Conservation (phyloP, 2,113 vertebrate genomes). For the Rhea americana region DNA sequence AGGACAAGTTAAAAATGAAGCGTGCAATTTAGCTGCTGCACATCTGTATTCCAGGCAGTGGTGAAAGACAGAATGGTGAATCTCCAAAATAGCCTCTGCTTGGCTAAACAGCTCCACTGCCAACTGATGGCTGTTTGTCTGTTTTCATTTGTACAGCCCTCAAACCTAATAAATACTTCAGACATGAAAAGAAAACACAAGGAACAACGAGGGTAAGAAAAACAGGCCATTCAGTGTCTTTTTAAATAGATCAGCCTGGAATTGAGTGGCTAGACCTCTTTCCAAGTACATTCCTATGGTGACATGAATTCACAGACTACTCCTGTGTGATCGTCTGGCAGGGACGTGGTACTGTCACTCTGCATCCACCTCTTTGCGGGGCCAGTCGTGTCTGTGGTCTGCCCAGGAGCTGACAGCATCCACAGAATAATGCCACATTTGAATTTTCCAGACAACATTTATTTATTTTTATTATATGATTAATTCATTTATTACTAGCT, state of each 20-base stretch:
- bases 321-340: constrained; percentile 40
- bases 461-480: not conserved
- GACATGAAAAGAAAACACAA: constrained; percentile 36
- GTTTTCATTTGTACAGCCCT: constrained; percentile 25
- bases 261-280: not conserved
- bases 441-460: not conserved
- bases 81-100: constrained; percentile 9
- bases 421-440: not conserved
- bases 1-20: constrained; percentile 26
- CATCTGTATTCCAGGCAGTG: not conserved
- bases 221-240: not conserved
- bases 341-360: not conserved
- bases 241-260: not conserved
- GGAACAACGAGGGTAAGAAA: constrained; percentile 15
- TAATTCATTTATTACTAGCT: not conserved
- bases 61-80: not conserved
- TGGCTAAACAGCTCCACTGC: not conserved
- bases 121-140: not conserved
- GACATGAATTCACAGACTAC: constrained; percentile 10
- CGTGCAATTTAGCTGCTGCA: not conserved
- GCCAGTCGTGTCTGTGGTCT: not conserved
- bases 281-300: not conserved
- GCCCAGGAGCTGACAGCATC: not conserved
- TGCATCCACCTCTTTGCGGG: not conserved
- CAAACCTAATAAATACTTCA: constrained; percentile 34